Base-by-base conservation (phyloP, 2,888 invertebrate species). In the Latrodectus hesperus region DNA sequence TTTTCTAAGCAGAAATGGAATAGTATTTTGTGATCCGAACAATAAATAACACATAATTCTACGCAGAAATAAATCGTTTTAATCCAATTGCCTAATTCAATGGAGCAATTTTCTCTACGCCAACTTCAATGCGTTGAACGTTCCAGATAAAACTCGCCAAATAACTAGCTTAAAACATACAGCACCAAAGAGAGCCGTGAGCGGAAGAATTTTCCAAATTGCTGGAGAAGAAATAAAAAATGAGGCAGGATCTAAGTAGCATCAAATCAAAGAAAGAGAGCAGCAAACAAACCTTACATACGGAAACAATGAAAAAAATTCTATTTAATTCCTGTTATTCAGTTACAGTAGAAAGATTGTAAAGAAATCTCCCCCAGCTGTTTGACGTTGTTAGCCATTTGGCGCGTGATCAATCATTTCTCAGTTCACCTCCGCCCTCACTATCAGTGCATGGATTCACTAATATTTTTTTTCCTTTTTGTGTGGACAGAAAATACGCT, bases 351-450 rank as follows among this genome's bases (percentile, higher is more conserved):
- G 3, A 78, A 55, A 11, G 12, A 17, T 9, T 17, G 53, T 53
- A 11, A 22, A 71, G 51, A 60, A 38, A 71, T 60, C 71, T 55
- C 22, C 22, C 17, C 60, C 79, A 79, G 78, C 79, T 71, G 79
- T 26, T 79, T 71, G 71, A 17, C 70, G 78, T 78, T 70, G 78
- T 78, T 78, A 70, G 78, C 70, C n/a, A 70, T 79, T 79, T 71
- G 70, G 71, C 60, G 22, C 71, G 72, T 75, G 81, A 82, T 82
- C 81, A 68, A 82, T 82, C 81, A 82, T 82, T 73, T 52, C 55
- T 16, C 38, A 75, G 67, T 82, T 82, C 81, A 82, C 81, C 81
- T 82, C 81, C 81, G 55, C 81, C 81, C 81, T 72, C 12, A 51
- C 73, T 74, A 53, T 74, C 73, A 68, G 68, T 68, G 70, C 55